phyloP scores from a whole-genome alignment of 2,888 invertebrate species.

The Cosmia trapezina region DNA sequence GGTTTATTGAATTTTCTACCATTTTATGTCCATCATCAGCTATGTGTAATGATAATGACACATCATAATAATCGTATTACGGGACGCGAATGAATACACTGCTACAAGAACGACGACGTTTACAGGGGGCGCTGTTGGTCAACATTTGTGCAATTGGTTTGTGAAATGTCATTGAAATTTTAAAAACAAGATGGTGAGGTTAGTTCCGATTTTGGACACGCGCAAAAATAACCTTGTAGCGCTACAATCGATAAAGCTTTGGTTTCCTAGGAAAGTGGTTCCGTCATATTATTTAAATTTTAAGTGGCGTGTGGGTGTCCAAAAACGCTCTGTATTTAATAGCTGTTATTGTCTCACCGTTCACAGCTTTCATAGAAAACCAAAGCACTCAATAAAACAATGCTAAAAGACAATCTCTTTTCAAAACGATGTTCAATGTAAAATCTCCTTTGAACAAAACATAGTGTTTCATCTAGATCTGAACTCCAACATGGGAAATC shows the following conservation, averaged over 20 bases:
- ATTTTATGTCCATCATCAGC: not conserved
- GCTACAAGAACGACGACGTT: not conserved
- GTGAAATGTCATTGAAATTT: not conserved
- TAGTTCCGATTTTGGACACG: not conserved
- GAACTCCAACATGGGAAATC: constrained; percentile 60
- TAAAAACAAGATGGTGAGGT: not conserved
- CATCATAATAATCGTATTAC: not conserved
- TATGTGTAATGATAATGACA: not conserved
- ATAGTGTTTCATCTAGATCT: constrained; percentile 23
- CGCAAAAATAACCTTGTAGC: not conserved
- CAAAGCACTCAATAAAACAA: not conserved
- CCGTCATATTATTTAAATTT: not conserved
- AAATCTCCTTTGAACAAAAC: constrained; percentile 27
- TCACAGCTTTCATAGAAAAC: not conserved
- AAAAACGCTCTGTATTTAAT: not conserved
- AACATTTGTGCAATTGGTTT: not conserved
- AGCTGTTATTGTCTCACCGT: not conserved
- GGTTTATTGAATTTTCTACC: not conserved
- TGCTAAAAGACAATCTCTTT: not conserved
- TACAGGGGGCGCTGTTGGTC: not conserved
- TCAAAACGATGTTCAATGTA: not conserved
- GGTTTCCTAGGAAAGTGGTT: not conserved
- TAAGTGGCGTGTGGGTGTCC: too few relatives aligned
- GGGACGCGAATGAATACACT: not conserved
- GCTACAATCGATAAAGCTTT: not conserved